Base-by-base conservation (phyloP, 2,797 vertebrate genomes). In the Pangasius djambal region DNA sequence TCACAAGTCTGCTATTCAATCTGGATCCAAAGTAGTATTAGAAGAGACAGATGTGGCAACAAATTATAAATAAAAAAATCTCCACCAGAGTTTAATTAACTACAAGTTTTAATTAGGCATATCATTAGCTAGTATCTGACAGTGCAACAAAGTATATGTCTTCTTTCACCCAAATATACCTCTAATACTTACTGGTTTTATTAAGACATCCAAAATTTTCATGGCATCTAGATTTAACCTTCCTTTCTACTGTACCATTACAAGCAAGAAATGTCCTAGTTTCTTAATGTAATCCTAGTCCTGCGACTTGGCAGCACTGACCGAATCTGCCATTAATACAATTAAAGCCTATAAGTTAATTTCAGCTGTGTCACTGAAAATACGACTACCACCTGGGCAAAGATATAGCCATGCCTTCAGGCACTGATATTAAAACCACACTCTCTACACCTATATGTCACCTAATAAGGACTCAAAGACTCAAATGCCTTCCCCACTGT, bases 241-340 rank as follows among this genome's bases (percentile, higher is more conserved):
- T 83, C 44, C 63, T 28, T 86, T 82, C 61, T 69, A 79, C 78
- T 72, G 84, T 84, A 84, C 86, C 81, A 72, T 89, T 72, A 91
- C 92, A 93, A 90, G 90, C 93, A 91, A 89, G n/a, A 59, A 86
- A 72, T 92, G 93, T 87, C 94, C 94, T 92, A 94, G 88, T 87
- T 92, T 88, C 88, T 88, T 91, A 85, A 90, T 89, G 89, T 95
- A 95, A 96, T 95, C 94, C 93, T 86, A 88, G 92, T 94, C 94
- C 90, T 94, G 94, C 94, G 93, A 95, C 92, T 92, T 94, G 94
- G 93, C 93, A 93, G 88, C 44, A 22, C 75, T 89, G 83, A 92
- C 90, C 89, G 87, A 90, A 89, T 92, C 88, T 85, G 85, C 88
- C 87, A 88, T 86, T 95, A 94, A 95, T 83, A 91, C 91, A 88